phyloP scores from a whole-genome alignment of 2,113 vertebrate genomes.

The Dissostichus mawsoni region DNA sequence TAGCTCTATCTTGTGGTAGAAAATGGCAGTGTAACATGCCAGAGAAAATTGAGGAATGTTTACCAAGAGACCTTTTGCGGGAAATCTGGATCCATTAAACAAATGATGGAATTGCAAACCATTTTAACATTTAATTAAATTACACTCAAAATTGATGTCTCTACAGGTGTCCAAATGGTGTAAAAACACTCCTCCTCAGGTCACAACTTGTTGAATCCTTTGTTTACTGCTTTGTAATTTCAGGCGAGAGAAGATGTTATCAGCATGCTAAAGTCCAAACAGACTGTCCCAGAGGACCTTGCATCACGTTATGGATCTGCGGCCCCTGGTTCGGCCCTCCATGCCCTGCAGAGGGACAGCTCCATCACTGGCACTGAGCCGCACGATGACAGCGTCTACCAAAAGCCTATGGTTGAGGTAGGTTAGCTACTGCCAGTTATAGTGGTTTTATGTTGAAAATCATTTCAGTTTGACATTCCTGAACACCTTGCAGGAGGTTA shows the following conservation, averaged over 20 bases:
- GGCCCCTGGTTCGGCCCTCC: conserved; percentile 87
- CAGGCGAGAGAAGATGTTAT: conserved; percentile 97
- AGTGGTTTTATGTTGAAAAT: background rate
- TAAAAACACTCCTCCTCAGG: background rate
- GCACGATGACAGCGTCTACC: conserved; percentile 89
- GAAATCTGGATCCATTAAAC: background rate
- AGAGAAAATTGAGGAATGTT: background rate
- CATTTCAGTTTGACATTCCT: background rate
- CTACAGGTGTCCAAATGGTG: background rate
- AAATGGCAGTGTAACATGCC: conserved; percentile 21
- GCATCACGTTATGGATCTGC: conserved; percentile 91
- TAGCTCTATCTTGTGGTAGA: conserved; percentile 72
- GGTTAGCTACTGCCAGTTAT: conserved; percentile 21
- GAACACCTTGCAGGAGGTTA: conserved; percentile 1
- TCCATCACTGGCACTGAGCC: conserved; percentile 85
- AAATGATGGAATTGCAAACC: background rate
- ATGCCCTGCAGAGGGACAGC: conserved; percentile 91
- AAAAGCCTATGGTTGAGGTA: conserved; percentile 95
- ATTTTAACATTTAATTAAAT: no score
- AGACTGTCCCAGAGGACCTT: conserved; percentile 86
- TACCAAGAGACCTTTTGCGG: no score
- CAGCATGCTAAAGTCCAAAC: conserved; percentile 91
- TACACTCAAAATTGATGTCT: no score
- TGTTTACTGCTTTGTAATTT: conserved; percentile 22
- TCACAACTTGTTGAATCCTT: background rate